These are phyloP conservation scores for Alcis repandata DNA, from an alignment of 2,888 invertebrate genomes.

Conservation along the genomic window DNA sequence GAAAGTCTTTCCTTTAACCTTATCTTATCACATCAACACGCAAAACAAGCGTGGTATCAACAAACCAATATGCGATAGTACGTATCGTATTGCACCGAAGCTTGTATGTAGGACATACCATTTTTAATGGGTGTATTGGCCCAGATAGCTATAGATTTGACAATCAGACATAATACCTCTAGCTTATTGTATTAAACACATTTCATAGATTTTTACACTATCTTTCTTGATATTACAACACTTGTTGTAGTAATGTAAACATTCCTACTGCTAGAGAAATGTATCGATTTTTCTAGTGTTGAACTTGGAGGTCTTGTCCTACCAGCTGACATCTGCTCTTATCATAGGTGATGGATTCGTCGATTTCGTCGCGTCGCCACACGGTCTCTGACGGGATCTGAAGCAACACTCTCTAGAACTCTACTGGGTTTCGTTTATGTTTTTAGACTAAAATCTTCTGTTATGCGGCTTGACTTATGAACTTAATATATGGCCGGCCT, in stretches of 20 bases:
- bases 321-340: too few species aligned
- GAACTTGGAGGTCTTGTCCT: too few species aligned
- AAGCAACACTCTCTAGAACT: too few species aligned
- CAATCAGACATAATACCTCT: conserved; percentile 2
- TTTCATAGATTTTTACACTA: background rate
- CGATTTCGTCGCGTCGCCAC: too few species aligned
- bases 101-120: conserved; percentile 20
- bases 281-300: too few species aligned
- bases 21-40: conserved; percentile 27
- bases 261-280: background rate
- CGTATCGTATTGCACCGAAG: conserved; percentile 6
- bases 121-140: conserved; percentile 25
- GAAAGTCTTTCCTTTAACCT: conserved; percentile 36
- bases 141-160: conserved; percentile 12
- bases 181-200: background rate
- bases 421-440: too few species aligned
- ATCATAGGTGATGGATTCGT: too few species aligned
- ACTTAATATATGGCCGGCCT: too few species aligned
- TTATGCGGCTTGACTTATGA: too few species aligned
- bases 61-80: conserved; percentile 23
- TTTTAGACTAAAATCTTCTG: too few species aligned
- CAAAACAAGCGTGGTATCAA: conserved; percentile 33
- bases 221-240: background rate
- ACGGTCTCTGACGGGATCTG: too few species aligned
- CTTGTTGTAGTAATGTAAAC: background rate